A percentile compares a stretch with the other conserved stretches of the same genome.
Evolutionary conservation across 2,797 vertebrate species (phyloP).

Genomic region (Crenuchus spilurus): DNA sequence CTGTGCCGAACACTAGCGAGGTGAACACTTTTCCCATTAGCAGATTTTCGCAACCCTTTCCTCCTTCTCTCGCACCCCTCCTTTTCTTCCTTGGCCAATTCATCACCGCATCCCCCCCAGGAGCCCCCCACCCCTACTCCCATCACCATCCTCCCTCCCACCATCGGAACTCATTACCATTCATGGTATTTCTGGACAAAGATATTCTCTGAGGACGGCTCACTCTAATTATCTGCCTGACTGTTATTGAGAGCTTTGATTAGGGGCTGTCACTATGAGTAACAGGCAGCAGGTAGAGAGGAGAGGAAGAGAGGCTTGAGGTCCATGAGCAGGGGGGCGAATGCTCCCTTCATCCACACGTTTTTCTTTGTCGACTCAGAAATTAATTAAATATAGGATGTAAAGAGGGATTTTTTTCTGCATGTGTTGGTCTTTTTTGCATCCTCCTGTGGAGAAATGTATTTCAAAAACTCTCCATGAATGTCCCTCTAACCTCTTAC

Average conservation of each 20-base stretch:
- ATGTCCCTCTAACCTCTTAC: not conserved
- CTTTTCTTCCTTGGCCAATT: slow-evolving; percentile 47
- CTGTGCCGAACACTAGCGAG: slow-evolving; percentile 30
- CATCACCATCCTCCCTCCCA: slow-evolving; percentile 24
- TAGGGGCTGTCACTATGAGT: slow-evolving; percentile 64
- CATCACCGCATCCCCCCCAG: slow-evolving; percentile 41
- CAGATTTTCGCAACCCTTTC: slow-evolving; percentile 47
- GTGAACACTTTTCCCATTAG: slow-evolving; percentile 53
- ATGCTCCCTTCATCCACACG: slow-evolving; percentile 18
- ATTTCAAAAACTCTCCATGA: slow-evolving; percentile 12
- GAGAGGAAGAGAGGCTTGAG: slow-evolving; percentile 17
- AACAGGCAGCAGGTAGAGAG: slow-evolving; percentile 60
- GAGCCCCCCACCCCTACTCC: not conserved
- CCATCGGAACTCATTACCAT: slow-evolving; percentile 64
- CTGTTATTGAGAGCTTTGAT: slow-evolving; percentile 69
- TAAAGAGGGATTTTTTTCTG: slow-evolving; percentile 30
- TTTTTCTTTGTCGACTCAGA: slow-evolving; percentile 40
- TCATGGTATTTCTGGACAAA: slow-evolving; percentile 66
- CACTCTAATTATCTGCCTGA: slow-evolving; percentile 65
- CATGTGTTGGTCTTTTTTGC: slow-evolving; percentile 21
- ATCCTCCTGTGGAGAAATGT: slow-evolving; percentile 24
- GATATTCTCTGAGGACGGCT: slow-evolving; percentile 62
- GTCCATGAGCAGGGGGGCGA: slow-evolving; percentile 13
- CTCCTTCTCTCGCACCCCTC: slow-evolving; percentile 9
- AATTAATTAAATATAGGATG: slow-evolving; percentile 54